Conservation (phyloP, 2,113 vertebrate genomes). For the Colinus virginianus region DNA sequence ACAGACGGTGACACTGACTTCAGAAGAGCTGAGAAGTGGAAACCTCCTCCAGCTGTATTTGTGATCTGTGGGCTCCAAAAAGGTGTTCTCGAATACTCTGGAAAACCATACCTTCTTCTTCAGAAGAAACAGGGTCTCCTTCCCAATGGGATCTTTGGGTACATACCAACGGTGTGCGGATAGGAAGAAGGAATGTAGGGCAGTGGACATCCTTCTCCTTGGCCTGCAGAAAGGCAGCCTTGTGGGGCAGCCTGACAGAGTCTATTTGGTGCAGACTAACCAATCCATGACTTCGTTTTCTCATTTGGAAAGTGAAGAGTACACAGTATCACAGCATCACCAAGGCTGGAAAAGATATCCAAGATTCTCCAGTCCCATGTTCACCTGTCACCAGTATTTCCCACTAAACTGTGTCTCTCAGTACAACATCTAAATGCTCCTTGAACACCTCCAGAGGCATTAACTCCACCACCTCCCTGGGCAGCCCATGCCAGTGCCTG, state of each 20-base stretch:
- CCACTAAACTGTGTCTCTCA: no score
- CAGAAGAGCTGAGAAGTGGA: neutral
- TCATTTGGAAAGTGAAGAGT: neutral
- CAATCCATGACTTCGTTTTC: neutral
- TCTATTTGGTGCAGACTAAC: neutral
- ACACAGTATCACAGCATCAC: neutral
- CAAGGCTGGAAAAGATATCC: no score
- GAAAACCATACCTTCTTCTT: neutral
- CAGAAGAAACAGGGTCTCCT: neutral
- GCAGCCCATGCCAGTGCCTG: no score
- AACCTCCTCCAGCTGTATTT: neutral
- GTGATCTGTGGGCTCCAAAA: neutral
- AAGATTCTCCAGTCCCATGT: no score
- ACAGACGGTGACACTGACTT: neutral
- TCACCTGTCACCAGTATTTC: no score
- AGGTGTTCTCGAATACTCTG: neutral
- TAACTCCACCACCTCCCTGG: no score
- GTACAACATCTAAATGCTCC: no score
- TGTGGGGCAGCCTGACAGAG: fast-evolving
- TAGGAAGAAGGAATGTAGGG: neutral
- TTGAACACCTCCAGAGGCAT: no score
- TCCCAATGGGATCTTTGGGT: neutral
- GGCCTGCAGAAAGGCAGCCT: neutral
- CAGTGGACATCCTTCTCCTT: neutral
- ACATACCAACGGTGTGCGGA: neutral